These are phyloP conservation scores for Orycteropus afer DNA, from an alignment of 2,113 vertebrate genomes.

Conservation along the genomic window DNA sequence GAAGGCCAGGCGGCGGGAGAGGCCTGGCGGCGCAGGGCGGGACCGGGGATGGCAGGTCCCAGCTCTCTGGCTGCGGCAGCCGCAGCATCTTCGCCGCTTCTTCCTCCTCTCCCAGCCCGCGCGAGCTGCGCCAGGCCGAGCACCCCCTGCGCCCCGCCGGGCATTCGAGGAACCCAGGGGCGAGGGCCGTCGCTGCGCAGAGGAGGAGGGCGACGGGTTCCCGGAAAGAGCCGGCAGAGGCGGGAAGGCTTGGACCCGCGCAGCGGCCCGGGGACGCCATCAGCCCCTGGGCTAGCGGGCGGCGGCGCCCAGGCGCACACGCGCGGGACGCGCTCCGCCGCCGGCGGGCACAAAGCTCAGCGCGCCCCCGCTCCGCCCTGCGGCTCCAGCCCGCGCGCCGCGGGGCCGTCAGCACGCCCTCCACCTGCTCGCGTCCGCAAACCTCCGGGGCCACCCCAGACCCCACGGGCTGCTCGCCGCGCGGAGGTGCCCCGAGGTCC, in stretches of 20 bases:
- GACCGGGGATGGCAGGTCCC: conserved; percentile 32
- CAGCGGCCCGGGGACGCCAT: conserved; percentile 24
- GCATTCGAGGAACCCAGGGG: conserved; percentile 77
- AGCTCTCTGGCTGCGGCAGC: neutral
- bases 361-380: conserved; percentile 54
- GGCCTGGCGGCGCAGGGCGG: conserved; percentile 57
- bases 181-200: neutral
- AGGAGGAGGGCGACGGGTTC: neutral
- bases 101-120: neutral
- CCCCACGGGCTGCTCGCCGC: neutral
- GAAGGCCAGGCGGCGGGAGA: conserved; percentile 38
- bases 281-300: neutral
- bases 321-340: conserved; percentile 65
- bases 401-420: neutral
- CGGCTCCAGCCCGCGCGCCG: neutral
- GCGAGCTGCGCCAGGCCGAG: neutral
- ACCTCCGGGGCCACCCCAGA: neutral
- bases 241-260: neutral
- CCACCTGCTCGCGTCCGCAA: neutral
- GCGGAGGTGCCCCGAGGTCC: neutral
- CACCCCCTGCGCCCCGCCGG: neutral
- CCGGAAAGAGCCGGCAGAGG: neutral
- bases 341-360: conserved; percentile 69
- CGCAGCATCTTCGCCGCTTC: neutral
- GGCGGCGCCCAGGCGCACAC: conserved; percentile 74